Conservation (phyloP, 2,113 vertebrate species). For the Malurus elegans region DNA sequence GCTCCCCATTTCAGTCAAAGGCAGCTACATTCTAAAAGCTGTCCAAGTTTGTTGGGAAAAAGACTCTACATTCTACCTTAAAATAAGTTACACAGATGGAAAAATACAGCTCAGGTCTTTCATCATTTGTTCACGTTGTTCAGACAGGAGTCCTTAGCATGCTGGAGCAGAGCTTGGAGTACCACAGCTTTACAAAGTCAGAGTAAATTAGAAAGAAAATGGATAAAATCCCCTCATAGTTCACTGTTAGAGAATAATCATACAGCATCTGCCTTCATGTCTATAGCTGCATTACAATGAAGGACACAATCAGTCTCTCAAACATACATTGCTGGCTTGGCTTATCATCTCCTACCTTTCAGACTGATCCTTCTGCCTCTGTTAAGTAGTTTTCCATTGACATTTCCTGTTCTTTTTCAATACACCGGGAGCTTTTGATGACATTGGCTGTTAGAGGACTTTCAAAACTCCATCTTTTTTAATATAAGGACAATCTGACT, state of each 20-base stretch:
- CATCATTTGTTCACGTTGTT: background rate
- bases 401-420: constrained; percentile 1
- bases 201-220: constrained; percentile 55
- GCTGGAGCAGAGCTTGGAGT: background rate
- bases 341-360: constrained; percentile 18
- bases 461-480: background rate
- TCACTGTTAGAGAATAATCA: constrained; percentile 31
- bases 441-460: background rate
- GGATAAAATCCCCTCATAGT: constrained; percentile 11
- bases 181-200: background rate
- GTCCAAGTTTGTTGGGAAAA: background rate
- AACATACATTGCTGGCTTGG: background rate
- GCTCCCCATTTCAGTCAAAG: background rate
- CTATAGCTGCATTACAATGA: background rate
- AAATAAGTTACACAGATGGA: background rate
- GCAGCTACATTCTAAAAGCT: background rate
- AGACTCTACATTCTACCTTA: background rate
- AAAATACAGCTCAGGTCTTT: background rate
- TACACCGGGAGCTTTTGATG: background rate
- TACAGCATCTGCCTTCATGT: background rate
- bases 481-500: background rate
- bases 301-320: constrained; percentile 2
- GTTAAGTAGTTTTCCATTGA: background rate
- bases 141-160: background rate
- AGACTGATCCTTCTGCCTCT: constrained; percentile 18